Conservation (phyloP, 92 coral and sea anemone genomes). For the Actinostola sp. region DNA sequence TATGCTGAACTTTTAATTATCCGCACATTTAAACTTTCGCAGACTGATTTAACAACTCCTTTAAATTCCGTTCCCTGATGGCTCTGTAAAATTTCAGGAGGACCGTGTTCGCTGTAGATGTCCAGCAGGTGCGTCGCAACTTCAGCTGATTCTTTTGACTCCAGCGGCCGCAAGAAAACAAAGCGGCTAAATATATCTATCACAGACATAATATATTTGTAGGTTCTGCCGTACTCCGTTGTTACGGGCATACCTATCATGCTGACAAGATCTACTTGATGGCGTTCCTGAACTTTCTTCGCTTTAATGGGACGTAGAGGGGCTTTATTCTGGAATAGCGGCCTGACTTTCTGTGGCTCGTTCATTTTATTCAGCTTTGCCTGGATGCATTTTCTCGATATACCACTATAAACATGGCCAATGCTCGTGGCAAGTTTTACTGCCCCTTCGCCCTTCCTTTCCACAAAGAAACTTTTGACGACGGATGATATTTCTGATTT, state of each 20-base stretch:
- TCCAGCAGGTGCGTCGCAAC: slow-evolving; percentile 24
- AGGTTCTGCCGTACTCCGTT: slow-evolving; percentile 32
- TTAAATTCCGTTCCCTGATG: too few species aligned
- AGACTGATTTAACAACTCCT: slow-evolving; percentile 6
- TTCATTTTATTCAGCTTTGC: slow-evolving; percentile 21
- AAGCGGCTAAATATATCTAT: slow-evolving; percentile 32
- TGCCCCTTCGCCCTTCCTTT: slow-evolving; percentile 14
- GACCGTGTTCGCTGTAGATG: slow-evolving; percentile 37
- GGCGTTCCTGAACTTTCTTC: slow-evolving; percentile 25
- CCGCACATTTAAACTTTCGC: slow-evolving; percentile 8
- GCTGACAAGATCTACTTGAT: slow-evolving; percentile 44
- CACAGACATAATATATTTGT: slow-evolving; percentile 35
- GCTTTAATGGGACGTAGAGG: slow-evolving; percentile 39
- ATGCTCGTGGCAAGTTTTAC: neutral
- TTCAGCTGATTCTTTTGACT: slow-evolving; percentile 27
- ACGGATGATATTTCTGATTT: slow-evolving; percentile 34
- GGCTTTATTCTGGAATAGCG: slow-evolving; percentile 38
- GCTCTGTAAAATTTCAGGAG: slow-evolving; percentile 37
- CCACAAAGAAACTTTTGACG: neutral
- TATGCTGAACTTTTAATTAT: slow-evolving; percentile 27
- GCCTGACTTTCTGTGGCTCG: slow-evolving; percentile 26
- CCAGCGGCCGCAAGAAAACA: slow-evolving; percentile 13
- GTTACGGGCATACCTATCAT: slow-evolving; percentile 33
- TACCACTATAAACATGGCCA: neutral
- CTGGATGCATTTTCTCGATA: slow-evolving; percentile 1